phyloP scores from a whole-genome alignment of 2,888 invertebrate genomes.

The Teleogryllus oceanicus region DNA sequence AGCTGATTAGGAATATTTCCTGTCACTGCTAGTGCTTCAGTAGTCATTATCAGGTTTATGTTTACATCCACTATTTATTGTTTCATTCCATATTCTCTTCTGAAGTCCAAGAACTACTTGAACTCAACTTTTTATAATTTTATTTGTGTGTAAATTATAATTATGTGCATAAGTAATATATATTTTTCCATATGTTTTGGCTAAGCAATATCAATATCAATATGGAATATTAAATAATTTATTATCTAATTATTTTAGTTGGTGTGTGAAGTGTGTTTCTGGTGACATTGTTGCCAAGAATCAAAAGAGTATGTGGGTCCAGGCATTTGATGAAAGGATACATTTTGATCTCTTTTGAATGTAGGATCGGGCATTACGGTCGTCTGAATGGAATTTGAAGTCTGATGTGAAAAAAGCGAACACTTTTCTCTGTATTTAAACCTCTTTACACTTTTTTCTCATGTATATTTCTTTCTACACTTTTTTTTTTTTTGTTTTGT shows the following conservation, averaged over 20 bases:
- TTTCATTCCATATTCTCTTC: slow-evolving; percentile 9
- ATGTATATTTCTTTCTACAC: not conserved
- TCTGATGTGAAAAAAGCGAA: slow-evolving; percentile 18
- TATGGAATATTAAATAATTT: slow-evolving; percentile 8
- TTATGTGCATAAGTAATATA: slow-evolving; percentile 18
- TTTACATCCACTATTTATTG: slow-evolving; percentile 7
- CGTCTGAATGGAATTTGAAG: not conserved
- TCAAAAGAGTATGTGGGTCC: not conserved
- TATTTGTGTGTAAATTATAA: slow-evolving; percentile 12
- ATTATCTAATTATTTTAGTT: not conserved
- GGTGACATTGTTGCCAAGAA: slow-evolving; percentile 1
- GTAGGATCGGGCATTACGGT: not conserved
- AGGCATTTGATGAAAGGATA: not conserved
- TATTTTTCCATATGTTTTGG: not conserved
- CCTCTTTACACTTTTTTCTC: not conserved
- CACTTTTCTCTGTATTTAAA: not conserved
- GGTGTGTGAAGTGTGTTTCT: not conserved
- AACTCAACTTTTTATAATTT: not conserved
- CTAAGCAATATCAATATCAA: not conserved
- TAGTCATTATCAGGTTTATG: slow-evolving; percentile 31
- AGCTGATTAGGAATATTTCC: not conserved
- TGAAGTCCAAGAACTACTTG: not conserved
- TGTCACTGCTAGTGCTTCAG: slow-evolving; percentile 22
- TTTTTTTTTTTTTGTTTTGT: not conserved
- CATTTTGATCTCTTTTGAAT: not conserved